These are phyloP conservation scores for Aplidium turbinatum DNA, from an alignment of 23 tunicate species.

Conservation along the genomic window DNA sequence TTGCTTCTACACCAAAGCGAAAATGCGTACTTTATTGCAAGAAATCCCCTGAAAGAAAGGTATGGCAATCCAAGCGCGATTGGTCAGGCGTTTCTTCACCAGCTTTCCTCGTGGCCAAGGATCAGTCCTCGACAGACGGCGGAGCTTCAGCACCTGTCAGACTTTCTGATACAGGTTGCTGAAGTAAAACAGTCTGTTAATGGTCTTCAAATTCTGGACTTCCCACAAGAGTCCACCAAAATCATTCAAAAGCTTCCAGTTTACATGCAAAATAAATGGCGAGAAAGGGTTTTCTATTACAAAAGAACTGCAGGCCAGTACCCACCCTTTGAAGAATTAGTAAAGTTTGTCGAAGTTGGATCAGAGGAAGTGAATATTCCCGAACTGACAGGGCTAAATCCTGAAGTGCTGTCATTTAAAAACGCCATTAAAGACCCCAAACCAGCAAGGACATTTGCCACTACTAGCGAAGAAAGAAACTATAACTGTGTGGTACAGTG, in stretches of 20 bases:
- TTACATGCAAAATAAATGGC: conserved; percentile 4
- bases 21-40: conserved; percentile 28
- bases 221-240: conserved; percentile 2
- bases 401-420: too few species aligned
- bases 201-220: conserved; percentile 2
- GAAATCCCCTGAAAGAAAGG: conserved; percentile 1
- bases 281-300: background rate
- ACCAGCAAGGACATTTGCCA: background rate
- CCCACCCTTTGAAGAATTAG: conserved; percentile 15
- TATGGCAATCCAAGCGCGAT: conserved; percentile 20
- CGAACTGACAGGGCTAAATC: background rate
- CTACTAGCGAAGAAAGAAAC: background rate
- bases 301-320: background rate
- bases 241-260: conserved; percentile 1
- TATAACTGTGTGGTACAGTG: too few species aligned
- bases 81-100: conserved; percentile 4
- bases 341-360: background rate
- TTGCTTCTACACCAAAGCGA: conserved; percentile 20
- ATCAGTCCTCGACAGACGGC: background rate
- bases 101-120: conserved; percentile 2
- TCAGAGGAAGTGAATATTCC: conserved; percentile 10
- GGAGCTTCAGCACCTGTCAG: conserved; percentile 7
- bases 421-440: background rate
- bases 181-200: background rate
- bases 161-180: conserved; percentile 7